phyloP scores from a whole-genome alignment of 1,140 invertebrate genomes.

The Drosophila varians region DNA sequence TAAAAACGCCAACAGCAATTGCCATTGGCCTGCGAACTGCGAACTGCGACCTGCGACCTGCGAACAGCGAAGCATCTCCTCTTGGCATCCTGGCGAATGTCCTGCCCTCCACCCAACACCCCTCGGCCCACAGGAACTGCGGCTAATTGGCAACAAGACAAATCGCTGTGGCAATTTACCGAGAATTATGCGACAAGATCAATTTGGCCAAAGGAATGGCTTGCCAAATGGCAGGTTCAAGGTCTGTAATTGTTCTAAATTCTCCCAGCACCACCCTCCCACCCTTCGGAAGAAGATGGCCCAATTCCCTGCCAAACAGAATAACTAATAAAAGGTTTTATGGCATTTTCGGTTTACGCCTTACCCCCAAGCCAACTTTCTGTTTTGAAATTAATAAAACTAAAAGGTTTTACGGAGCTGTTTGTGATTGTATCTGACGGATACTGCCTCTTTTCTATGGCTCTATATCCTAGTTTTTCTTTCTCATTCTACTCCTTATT shows the following conservation, averaged over 20 bases:
- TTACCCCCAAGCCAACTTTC: conserved; percentile 35
- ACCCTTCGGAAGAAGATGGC: not conserved
- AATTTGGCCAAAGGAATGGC: conserved; percentile 53
- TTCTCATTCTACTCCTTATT: conserved; percentile 42
- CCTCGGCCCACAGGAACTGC: conserved; percentile 21
- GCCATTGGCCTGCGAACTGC: conserved; percentile 52
- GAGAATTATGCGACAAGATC: conserved; percentile 78
- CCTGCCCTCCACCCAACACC: not conserved
- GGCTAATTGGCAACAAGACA: conserved; percentile 79
- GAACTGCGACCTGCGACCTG: not conserved
- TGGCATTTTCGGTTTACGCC: conserved; percentile 55
- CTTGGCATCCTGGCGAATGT: conserved; percentile 12
- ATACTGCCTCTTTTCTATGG: conserved; percentile 35
- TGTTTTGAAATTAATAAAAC: conserved; percentile 80
- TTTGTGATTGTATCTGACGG: conserved; percentile 43
- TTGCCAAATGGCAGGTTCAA: conserved; percentile 58
- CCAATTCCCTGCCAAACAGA: not conserved
- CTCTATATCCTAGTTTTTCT: conserved; percentile 8
- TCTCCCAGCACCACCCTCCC: not conserved
- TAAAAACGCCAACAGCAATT: conserved; percentile 75
- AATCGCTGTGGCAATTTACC: conserved; percentile 72
- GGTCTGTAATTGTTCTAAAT: conserved; percentile 56
- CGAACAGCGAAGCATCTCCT: not conserved
- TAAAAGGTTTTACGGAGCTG: conserved; percentile 73
- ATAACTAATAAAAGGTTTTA: conserved; percentile 59